A percentile compares a stretch with the other conserved stretches of the same genome.
Evolutionary conservation across 2,113 vertebrate species (phyloP).

Genomic region (Sclerurus mexicanus): DNA sequence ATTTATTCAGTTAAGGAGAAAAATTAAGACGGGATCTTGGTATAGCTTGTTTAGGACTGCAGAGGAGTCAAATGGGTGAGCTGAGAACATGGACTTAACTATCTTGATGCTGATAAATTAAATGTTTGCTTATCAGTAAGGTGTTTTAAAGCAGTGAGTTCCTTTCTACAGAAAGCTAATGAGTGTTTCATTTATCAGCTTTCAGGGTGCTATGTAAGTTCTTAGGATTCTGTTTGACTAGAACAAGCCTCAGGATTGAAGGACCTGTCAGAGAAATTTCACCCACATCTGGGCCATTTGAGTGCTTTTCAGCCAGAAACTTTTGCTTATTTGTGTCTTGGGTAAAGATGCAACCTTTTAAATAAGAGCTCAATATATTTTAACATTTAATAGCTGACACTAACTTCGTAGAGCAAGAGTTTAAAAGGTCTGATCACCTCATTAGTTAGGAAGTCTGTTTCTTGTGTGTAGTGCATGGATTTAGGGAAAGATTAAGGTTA

Average conservation of each 20-base stretch:
- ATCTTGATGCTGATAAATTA: not conserved
- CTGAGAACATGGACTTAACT: not conserved
- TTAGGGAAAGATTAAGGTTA: not conserved
- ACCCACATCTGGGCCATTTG: not conserved
- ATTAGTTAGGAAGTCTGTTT: not conserved
- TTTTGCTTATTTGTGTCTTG: not conserved
- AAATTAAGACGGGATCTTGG: not conserved
- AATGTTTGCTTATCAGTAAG: not conserved
- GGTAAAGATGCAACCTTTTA: not conserved
- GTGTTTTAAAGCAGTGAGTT: not conserved
- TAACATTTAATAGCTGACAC: not conserved
- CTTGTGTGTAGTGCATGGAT: rapidly evolving
- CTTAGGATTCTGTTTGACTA: not conserved
- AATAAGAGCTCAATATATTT: not conserved
- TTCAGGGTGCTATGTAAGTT: no score
- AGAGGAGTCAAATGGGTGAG: not conserved
- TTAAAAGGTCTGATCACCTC: not conserved
- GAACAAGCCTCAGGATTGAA: not conserved
- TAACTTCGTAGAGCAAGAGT: not conserved
- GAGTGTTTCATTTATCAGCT: no score
- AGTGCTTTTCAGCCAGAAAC: not conserved
- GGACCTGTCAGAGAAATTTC: not conserved
- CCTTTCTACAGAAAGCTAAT: not conserved
- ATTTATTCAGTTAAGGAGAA: not conserved
- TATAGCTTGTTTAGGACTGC: not conserved